phyloP scores from a whole-genome alignment of 2,797 vertebrate species.

The Sebastes wilsoni region DNA sequence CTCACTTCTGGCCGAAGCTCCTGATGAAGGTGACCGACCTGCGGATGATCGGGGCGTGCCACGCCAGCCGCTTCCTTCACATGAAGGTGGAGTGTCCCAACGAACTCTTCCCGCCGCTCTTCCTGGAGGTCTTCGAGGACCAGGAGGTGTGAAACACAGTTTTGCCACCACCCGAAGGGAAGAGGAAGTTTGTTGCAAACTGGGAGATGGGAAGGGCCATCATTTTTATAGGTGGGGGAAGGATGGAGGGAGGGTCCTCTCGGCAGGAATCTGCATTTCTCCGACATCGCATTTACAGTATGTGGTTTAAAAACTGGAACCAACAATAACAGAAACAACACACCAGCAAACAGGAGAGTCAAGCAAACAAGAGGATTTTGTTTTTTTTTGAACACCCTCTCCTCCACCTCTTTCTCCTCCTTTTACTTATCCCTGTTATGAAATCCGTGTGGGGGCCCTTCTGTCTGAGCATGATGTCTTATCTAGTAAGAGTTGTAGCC shows the following conservation, averaged over 20 bases:
- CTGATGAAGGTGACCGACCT: slow-evolving; percentile 98
- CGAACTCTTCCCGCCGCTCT: slow-evolving; percentile 95
- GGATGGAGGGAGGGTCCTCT: slow-evolving; percentile 54
- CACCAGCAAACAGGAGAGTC: slow-evolving; percentile 77
- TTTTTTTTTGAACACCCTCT: slow-evolving; percentile 54
- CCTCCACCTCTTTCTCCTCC: slow-evolving; percentile 60
- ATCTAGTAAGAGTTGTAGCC: slow-evolving; percentile 74
- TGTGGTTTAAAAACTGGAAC: slow-evolving; percentile 64
- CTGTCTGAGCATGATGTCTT: slow-evolving; percentile 83
- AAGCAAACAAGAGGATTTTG: slow-evolving; percentile 55
- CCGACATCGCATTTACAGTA: slow-evolving; percentile 43
- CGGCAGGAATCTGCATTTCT: slow-evolving; percentile 54
- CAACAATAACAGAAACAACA: slow-evolving; percentile 55
- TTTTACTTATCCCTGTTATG: slow-evolving; percentile 59
- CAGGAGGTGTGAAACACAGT: slow-evolving; percentile 88
- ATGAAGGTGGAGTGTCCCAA: slow-evolving; percentile 98
- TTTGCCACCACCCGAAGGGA: slow-evolving; percentile 13
- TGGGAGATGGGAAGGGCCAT: slow-evolving; percentile 47
- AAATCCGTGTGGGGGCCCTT: slow-evolving; percentile 79
- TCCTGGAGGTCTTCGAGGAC: slow-evolving; percentile 95
- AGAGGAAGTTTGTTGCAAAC: slow-evolving; percentile 19
- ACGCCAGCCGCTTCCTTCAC: slow-evolving; percentile 97
- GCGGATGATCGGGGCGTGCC: slow-evolving; percentile 96
- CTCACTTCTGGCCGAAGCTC: slow-evolving; percentile 98
- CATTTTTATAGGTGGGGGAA: slow-evolving; percentile 6